Evolutionary conservation across 2,113 vertebrate genomes (phyloP).

Genomic region (Lepus timidus): DNA sequence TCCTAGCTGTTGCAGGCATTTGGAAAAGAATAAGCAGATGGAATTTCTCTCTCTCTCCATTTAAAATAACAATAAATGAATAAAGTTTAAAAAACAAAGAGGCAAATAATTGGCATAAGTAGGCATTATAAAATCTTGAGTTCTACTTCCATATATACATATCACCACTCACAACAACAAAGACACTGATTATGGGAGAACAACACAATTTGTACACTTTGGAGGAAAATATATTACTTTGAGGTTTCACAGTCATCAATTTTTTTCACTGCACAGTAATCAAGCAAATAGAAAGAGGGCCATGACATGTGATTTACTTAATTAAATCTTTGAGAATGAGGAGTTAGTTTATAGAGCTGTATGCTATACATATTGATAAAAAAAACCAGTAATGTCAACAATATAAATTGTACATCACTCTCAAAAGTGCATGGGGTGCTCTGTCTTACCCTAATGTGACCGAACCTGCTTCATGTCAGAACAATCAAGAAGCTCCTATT

Average conservation of each 20-base stretch:
- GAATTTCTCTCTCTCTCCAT: no score
- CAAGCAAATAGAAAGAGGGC: slow-evolving; percentile 59
- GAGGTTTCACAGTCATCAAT: slow-evolving; percentile 59
- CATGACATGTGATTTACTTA: slow-evolving; percentile 71
- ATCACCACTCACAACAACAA: not conserved
- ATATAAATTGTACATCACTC: slow-evolving; percentile 1
- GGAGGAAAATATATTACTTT: slow-evolving; percentile 65
- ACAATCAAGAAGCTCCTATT: slow-evolving; percentile 32
- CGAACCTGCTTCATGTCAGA: slow-evolving; percentile 55
- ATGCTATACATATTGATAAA: slow-evolving; percentile 48
- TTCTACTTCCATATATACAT: not conserved
- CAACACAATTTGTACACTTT: not conserved
- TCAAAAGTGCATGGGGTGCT: not conserved
- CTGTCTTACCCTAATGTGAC: not conserved
- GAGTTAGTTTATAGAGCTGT: slow-evolving; percentile 14
- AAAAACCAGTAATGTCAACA: slow-evolving; percentile 25
- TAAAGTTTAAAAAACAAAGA: not conserved
- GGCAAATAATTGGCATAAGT: not conserved
- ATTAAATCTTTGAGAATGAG: slow-evolving; percentile 70
- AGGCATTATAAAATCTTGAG: not conserved
- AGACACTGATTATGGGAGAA: not conserved
- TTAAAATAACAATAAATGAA: no score
- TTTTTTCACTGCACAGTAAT: slow-evolving; percentile 65
- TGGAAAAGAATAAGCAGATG: no score
- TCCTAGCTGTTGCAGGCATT: no score